phyloP scores from a whole-genome alignment of 2,888 invertebrate genomes.

The Tachina lurida region DNA sequence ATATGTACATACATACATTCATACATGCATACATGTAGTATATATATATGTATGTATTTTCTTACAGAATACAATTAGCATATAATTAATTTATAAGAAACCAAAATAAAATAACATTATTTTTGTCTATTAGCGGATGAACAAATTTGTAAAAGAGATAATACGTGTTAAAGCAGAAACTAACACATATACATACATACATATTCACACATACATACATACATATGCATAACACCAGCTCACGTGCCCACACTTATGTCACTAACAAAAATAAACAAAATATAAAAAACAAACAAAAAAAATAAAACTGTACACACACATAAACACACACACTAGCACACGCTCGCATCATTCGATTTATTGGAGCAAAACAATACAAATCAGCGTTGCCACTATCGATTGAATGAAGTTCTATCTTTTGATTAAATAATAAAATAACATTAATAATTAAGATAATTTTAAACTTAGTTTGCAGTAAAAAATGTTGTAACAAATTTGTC shows the following conservation, averaged over 20 bases:
- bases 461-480: too few species aligned
- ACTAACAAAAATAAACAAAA: neutral
- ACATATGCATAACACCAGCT: neutral
- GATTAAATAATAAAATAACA: neutral
- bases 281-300: neutral
- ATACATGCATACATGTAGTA: neutral
- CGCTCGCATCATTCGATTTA: neutral
- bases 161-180: too few species aligned
- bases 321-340: neutral
- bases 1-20: neutral
- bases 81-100: conserved; percentile 4
- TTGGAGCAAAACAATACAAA: neutral
- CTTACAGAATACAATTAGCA: conserved; percentile 6
- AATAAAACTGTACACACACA: neutral
- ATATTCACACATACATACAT: neutral
- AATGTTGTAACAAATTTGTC: too few species aligned
- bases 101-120: neutral
- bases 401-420: neutral
- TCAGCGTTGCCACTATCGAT: neutral
- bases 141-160: neutral
- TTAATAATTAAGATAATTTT: too few species aligned
- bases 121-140: neutral
- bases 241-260: neutral
- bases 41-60: neutral
- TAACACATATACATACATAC: neutral